Percentiles rank a stretch among this genome's conserved stretches.
Conservation (phyloP, 1,140 invertebrate species). For the Drosophila tropicalis region DNA sequence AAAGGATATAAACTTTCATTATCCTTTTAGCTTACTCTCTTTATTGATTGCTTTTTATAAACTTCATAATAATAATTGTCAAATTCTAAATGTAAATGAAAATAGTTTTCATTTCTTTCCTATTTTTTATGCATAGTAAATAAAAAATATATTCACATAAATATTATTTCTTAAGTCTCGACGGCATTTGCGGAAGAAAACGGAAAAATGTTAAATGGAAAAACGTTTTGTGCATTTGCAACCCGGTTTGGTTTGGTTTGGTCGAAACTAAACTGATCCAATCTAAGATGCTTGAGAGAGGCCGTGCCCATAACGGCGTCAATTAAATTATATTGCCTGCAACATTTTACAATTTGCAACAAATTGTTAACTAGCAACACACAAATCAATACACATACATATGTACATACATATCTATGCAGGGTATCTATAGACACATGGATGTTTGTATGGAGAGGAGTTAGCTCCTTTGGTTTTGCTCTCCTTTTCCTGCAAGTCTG, state of each 20-base stretch:
- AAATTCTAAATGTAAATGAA: too few relatives aligned
- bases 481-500: background rate
- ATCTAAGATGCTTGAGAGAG: constrained; percentile 37
- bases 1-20: too few relatives aligned
- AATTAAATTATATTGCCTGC: constrained; percentile 80
- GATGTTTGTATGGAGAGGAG: background rate
- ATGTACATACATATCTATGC: background rate
- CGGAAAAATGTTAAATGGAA: too few relatives aligned
- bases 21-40: too few relatives aligned
- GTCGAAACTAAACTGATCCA: constrained; percentile 27
- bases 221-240: constrained; percentile 2
- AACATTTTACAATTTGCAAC: constrained; percentile 80
- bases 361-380: constrained; percentile 72
- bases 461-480: constrained; percentile 38
- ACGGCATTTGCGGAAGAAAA: background rate
- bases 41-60: too few relatives aligned
- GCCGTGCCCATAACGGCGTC: constrained; percentile 77
- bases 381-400: constrained; percentile 59
- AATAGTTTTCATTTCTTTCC: too few relatives aligned
- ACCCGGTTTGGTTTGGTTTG: constrained; percentile 9
- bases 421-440: background rate
- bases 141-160: too few relatives aligned
- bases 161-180: background rate
- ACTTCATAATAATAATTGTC: too few relatives aligned
- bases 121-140: too few relatives aligned